phyloP scores from a whole-genome alignment of 2,797 vertebrate species.

The Pangasius macronema region DNA sequence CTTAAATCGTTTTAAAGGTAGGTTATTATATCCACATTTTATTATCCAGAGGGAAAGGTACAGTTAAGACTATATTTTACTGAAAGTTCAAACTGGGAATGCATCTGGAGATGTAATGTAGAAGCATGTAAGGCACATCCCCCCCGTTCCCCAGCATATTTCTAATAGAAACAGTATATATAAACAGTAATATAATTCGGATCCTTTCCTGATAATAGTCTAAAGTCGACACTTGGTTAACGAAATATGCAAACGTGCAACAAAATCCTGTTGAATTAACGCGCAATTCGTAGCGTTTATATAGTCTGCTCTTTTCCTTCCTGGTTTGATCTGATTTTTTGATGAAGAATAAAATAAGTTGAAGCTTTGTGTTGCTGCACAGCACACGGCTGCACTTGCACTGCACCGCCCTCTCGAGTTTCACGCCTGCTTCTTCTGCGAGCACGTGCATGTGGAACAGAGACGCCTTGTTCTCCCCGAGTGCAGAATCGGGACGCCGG shows the following conservation, averaged over 20 bases:
- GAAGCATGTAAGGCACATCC: background rate
- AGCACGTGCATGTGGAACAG: conserved; percentile 53
- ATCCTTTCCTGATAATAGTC: background rate
- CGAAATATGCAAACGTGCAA: background rate
- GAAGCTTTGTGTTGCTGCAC: background rate
- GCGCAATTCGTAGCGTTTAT: background rate
- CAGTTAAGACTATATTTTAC: background rate
- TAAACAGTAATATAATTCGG: background rate
- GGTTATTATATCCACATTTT: background rate
- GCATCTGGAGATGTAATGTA: background rate
- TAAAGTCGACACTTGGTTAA: background rate
- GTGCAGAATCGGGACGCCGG: conserved; percentile 39
- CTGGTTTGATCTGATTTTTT: background rate
- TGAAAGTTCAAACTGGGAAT: background rate
- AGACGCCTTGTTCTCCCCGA: conserved; percentile 59
- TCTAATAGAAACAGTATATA: background rate
- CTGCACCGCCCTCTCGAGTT: conserved; percentile 58
- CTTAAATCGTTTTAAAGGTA: background rate
- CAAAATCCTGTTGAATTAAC: background rate
- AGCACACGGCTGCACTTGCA: background rate
- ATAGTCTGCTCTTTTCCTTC: background rate
- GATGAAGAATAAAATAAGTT: conserved; percentile 18
- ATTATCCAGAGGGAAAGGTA: background rate
- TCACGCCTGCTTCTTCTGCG: conserved; percentile 44
- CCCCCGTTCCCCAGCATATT: background rate